Base-by-base conservation (phyloP, 2,888 invertebrate genomes). In the Cheilosia pagana region DNA sequence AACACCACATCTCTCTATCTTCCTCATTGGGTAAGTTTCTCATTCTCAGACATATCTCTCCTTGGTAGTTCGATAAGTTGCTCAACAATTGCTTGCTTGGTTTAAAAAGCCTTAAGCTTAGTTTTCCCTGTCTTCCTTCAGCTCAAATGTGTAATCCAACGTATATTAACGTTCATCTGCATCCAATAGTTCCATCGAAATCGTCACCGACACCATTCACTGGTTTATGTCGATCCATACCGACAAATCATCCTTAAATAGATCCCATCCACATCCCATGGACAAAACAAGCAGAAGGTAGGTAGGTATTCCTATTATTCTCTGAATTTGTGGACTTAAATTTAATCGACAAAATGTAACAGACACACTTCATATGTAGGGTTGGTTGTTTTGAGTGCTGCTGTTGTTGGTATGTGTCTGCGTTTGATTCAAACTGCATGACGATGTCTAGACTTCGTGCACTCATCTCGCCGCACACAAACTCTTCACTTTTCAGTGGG, bases 321-420 rank as follows among this genome's bases (percentile, higher is more conserved):
- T 72, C 72, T 72, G 59, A 23, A 19, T 57, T 50, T 52, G 65
- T 65, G 70, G 45, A 71, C 81, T 81, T 45, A 81, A 81, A 81
- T n/a, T 81, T 81, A 81, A 81, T 81, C 75, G 81, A 59, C 76
- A 76, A 52, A 71, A 71, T 76, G 81, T 81, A 76, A 81, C 76
- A 81, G 70, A 76, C 70, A 63, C 70, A 53, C 70, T 65, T 71
- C 55, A 71, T 50, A 62, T 78, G 48, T 19, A 39, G 21, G 55
- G 16, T 12, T n/a, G 25, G 8, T 19, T 23, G 39, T 28, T 16
- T 48, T 8, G 48, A 57, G 53, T 55, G 48, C 41, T 62, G 79
- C 28, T 55, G 14, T 25, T 59, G 57, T 16, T 45, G 5, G 14
- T 21, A 23, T 48, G 50, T 71, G 63, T 70, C n/a, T 53, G 10